Evolutionary conservation across 2,797 vertebrate species (phyloP), one percentile per base, ranked within the genome.

Genomic region (Scolopax rusticola): DNA sequence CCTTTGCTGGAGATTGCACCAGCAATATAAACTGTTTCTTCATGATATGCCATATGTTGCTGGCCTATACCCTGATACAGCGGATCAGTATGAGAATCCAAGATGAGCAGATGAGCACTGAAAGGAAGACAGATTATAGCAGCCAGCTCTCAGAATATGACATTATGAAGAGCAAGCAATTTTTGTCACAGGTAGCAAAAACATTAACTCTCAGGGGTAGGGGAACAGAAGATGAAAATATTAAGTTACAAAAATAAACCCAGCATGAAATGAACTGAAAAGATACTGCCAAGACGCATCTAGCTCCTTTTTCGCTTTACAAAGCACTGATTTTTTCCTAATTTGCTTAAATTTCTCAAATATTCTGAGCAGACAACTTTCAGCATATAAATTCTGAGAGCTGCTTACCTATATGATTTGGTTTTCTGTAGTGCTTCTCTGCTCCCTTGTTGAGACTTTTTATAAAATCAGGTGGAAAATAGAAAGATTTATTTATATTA

Each of bases 181-280:
- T 93, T 93, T 78, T 91, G 81, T 57, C n/a, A 93, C 50, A 90
- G 86, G 74, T 82, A 89, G 33, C 19, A 76, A 75, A 95, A 95
- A 43, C 18, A 78, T 71, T 73, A 59, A 59, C 19, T 84, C 59
- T 65, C 30, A 48, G 36, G 40, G 13, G 24, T 4, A 87, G 17
- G n/a, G 61, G 30, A 96, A 84, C 2, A 23, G 84, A 87, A 84
- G 45, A 78, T 11, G 5, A 27, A 83, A 93, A 41, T 69, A 77
- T 11, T 73, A 61, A 77, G 50, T 41, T 68, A 47, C 17, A 87
- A 70, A 91, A 95, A 93, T 47, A 95, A 92, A 84, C 24, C 32
- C 45, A 87, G 20, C 30, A 89, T 57, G 28, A 89, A 95, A 85
- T 67, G 80, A 92, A 77, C 20, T 30, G 56, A 43, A 23, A 27